Conservation (phyloP, 2,113 vertebrate genomes). For the Gopherus flavomarginatus region DNA sequence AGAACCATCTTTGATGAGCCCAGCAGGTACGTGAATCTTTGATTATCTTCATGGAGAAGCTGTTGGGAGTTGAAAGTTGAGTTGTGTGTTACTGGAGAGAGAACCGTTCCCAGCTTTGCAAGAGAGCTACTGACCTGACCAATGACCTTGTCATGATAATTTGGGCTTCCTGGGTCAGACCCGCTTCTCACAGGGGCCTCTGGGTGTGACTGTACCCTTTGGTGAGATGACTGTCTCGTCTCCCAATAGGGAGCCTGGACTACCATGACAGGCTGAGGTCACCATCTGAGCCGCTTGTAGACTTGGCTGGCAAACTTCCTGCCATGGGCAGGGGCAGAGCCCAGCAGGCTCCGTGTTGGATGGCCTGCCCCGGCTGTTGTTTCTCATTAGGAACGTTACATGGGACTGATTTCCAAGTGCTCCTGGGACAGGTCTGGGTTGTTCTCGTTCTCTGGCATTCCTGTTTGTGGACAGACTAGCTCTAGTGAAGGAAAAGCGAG, state of each 20-base stretch:
- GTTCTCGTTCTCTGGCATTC: not conserved
- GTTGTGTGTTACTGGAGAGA: not conserved
- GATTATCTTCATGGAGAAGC: too few species aligned
- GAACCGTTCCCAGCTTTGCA: not conserved
- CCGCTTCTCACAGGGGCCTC: too few species aligned
- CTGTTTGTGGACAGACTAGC: not conserved
- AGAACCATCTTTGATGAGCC: not conserved
- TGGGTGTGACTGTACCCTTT: not conserved
- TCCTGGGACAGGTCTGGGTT: not conserved
- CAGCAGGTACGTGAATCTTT: not conserved
- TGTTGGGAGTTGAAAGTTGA: too few species aligned
- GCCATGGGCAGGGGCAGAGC: not conserved
- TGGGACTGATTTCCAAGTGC: not conserved
- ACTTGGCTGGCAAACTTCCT: not conserved
- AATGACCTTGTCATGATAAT: not conserved
- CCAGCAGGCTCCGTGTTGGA: not conserved
- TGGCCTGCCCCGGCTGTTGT: not conserved
- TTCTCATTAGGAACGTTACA: not conserved
- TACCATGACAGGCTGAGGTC: not conserved
- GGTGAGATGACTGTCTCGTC: not conserved
- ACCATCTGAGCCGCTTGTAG: not conserved
- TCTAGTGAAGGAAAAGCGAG: constrained; percentile 14
- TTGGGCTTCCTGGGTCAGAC: not conserved
- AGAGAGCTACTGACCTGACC: not conserved
- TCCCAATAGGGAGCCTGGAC: not conserved